phyloP scores from a whole-genome alignment of 1,140 invertebrate genomes.

The Drosophila jambulina region DNA sequence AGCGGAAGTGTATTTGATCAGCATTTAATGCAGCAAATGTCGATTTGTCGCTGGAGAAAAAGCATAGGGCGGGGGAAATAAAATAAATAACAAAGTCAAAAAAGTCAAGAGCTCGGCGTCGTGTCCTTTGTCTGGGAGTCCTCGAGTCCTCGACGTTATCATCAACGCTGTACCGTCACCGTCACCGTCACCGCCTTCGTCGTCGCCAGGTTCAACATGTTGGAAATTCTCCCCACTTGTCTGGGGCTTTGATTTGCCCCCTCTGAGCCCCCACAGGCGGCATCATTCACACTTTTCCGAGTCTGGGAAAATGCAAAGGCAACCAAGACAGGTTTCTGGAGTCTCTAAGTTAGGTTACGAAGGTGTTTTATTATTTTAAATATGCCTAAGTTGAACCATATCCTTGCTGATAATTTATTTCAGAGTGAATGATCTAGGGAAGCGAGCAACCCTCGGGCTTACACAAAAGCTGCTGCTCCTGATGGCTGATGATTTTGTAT shows the following conservation, averaged over 20 bases:
- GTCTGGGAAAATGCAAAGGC: not conserved
- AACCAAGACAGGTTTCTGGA: not conserved
- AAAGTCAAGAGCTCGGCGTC: conserved; percentile 22
- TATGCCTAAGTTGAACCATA: not conserved
- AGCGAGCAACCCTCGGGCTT: not conserved
- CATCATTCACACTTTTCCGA: conserved; percentile 31
- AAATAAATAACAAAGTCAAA: conserved; percentile 47
- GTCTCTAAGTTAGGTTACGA: not conserved
- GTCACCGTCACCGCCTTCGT: not conserved
- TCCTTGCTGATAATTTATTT: not conserved
- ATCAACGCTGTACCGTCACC: conserved; percentile 29
- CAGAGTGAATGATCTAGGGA: conserved; percentile 17
- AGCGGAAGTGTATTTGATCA: conserved; percentile 79
- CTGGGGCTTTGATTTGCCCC: conserved; percentile 44
- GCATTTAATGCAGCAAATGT: conserved; percentile 76
- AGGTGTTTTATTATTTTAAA: not conserved
- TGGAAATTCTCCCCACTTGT: conserved; percentile 34
- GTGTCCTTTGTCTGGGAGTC: conserved; percentile 30
- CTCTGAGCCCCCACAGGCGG: not conserved
- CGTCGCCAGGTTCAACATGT: conserved; percentile 50
- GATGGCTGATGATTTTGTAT: conserved; percentile 55
- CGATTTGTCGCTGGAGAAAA: conserved; percentile 61
- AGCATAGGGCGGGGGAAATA: conserved; percentile 12
- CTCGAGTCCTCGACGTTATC: conserved; percentile 36
- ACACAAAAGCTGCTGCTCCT: conserved; percentile 9